A percentile compares a stretch with the other conserved stretches of the same genome.
Conservation (phyloP, 2,888 invertebrate species). For the Corythucha ciliata region DNA sequence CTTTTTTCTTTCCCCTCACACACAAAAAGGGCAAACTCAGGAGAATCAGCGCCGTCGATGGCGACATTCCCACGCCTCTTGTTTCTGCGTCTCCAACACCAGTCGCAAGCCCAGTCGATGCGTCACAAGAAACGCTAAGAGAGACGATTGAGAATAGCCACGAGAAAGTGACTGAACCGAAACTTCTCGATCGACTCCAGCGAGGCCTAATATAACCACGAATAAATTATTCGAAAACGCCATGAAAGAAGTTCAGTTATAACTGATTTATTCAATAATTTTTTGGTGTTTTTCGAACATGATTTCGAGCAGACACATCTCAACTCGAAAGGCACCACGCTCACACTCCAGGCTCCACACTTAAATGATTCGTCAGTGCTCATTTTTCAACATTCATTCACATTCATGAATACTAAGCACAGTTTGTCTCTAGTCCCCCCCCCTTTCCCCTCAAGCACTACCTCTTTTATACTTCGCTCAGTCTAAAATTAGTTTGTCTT, state of each 20-base stretch:
- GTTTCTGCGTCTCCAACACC: conserved; percentile 27
- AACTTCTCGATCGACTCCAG: conserved; percentile 11
- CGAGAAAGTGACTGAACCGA: conserved; percentile 1
- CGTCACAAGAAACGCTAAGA: background rate
- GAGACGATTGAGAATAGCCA: background rate
- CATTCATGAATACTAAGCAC: no score
- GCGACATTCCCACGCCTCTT: conserved; percentile 38
- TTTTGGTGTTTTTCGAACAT: background rate
- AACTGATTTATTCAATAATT: conserved; percentile 5
- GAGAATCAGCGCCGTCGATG: conserved; percentile 54
- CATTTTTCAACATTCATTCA: no score
- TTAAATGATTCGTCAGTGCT: no score
- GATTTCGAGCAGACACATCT: background rate
- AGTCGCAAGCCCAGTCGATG: conserved; percentile 24
- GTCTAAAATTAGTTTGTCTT: no score
- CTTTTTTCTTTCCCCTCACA: background rate
- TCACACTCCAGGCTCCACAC: no score
- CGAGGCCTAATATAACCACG: conserved; percentile 21
- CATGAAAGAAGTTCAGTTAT: conserved; percentile 29
- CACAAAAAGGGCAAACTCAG: conserved; percentile 42
- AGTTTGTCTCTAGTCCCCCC: no score
- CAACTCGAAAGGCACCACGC: no score
- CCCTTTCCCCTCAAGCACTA: no score
- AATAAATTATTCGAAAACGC: conserved; percentile 26
- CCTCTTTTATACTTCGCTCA: no score